phyloP scores from a whole-genome alignment of 2,797 vertebrate species.

The Falco peregrinus region DNA sequence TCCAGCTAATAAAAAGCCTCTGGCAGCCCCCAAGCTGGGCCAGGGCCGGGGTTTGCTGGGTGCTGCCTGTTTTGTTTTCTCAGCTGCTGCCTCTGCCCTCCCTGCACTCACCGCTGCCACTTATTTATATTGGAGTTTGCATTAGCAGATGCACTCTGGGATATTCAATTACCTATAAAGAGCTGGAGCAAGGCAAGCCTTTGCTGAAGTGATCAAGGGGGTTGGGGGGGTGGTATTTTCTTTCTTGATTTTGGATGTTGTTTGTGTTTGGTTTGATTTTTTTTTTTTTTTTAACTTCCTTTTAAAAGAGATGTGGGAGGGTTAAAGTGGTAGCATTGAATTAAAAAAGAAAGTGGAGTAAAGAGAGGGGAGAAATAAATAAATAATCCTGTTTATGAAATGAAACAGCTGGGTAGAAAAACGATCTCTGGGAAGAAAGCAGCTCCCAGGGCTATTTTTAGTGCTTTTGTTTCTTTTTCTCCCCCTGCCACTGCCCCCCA shows the following conservation, averaged over 20 bases:
- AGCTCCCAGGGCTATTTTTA: slow-evolving; percentile 53
- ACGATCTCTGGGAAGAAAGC: slow-evolving; percentile 38
- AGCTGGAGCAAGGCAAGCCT: not conserved
- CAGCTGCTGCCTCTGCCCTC: slow-evolving; percentile 3
- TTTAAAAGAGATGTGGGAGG: not conserved
- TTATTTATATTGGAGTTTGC: not conserved
- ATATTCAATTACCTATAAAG: slow-evolving; percentile 32
- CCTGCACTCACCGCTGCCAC: not conserved
- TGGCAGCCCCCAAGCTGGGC: not conserved
- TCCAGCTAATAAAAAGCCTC: not conserved
- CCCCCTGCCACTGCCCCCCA: no score
- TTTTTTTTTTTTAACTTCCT: not conserved
- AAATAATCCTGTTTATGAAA: slow-evolving; percentile 22
- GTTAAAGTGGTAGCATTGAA: not conserved
- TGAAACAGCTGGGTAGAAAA: not conserved
- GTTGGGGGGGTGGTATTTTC: not conserved
- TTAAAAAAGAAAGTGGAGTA: not conserved
- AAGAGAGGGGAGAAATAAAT: not conserved
- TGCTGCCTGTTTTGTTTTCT: not conserved
- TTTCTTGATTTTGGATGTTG: not conserved
- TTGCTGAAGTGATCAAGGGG: not conserved
- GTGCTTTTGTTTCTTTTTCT: slow-evolving; percentile 15
- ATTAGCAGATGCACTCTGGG: slow-evolving; percentile 35
- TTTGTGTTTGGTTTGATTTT: not conserved
- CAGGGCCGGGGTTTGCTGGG: not conserved